Evolutionary conservation across 2,888 invertebrate species (phyloP).

Genomic region (Campoplex capitator): DNA sequence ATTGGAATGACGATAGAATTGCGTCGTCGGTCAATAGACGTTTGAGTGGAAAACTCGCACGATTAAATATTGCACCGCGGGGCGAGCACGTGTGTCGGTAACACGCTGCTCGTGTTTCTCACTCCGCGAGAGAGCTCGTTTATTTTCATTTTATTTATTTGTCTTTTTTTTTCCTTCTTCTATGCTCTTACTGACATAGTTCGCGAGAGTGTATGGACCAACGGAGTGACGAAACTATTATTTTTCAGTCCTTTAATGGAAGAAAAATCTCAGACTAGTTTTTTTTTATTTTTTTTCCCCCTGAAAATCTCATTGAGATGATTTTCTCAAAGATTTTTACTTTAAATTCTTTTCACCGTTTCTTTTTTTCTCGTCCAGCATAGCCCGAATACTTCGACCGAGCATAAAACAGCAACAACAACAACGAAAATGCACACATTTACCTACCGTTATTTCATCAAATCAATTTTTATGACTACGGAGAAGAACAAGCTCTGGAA

Average conservation of each 20-base stretch:
- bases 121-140: slow-evolving; percentile 13
- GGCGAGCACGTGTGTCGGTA: slow-evolving; percentile 41
- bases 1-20: slow-evolving; percentile 30
- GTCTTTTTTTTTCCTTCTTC: slow-evolving; percentile 1
- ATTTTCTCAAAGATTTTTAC: slow-evolving; percentile 53
- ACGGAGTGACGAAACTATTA: slow-evolving; percentile 52
- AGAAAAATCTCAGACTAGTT: slow-evolving; percentile 56
- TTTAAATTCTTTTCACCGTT: slow-evolving; percentile 43
- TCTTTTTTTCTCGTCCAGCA: slow-evolving; percentile 4
- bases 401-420: slow-evolving; percentile 39
- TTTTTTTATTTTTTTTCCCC: background rate
- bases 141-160: slow-evolving; percentile 5
- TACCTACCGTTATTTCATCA: slow-evolving; percentile 61
- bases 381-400: slow-evolving; percentile 8
- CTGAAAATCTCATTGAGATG: slow-evolving; percentile 25
- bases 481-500: slow-evolving; percentile 47
- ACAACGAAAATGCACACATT: slow-evolving; percentile 32
- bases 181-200: slow-evolving; percentile 37
- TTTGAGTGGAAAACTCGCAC: slow-evolving; percentile 57
- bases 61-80: slow-evolving; percentile 53
- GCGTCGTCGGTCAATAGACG: slow-evolving; percentile 34
- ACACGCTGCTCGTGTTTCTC: slow-evolving; percentile 24
- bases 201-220: slow-evolving; percentile 22
- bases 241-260: slow-evolving; percentile 60
- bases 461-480: slow-evolving; percentile 29